Evolutionary conservation across 2,888 invertebrate species (phyloP), one percentile per base, ranked within the genome.

Genomic region (Leptinotarsa haldemani): DNA sequence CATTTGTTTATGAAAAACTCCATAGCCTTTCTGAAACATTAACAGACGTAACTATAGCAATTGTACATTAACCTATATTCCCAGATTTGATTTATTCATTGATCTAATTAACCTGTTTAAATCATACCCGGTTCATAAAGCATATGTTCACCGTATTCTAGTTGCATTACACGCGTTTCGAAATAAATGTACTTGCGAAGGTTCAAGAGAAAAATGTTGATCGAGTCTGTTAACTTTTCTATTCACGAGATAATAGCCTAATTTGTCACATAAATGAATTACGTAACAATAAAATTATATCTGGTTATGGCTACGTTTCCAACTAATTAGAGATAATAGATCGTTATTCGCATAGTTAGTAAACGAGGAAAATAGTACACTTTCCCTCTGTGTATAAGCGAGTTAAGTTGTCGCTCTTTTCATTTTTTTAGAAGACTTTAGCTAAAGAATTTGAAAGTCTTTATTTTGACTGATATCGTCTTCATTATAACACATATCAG

Each of bases 261-360:
- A 46, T 68, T 68, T 68, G 68, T 56, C 68, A 46, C 40, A 56
- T 68, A 56, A 68, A 68, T 53, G 13, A 15, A 68, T 68, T 68
- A 56, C 46, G 47, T 46, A 68, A 68, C 56, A 68, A 56, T 56
- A 53, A 68, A 40, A 56, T 68, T 53, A 46, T 46, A 58, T 52
- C 25, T 56, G 56, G 56, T 7, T 56, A 40, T 56, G 47, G 56
- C 13, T 56, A 40, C 9, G 40, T 40, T 40, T 40, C 13, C n/a
- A n/a, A 30, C 61, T 61, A 61, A 61, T 61, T 16, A 30, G 40
- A 61, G 30, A 61, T 61, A 61, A 61, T 61, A 40, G 40, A 16
- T 20, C 20, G n/a, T 56, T 56, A 56, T 56, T 56, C n/a, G 18
- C 30, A 30, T 30, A 30, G 61, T 40, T 30, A 40, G 40, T n/a